Percentiles rank a stretch among this genome's conserved stretches.
Conservation (phyloP, 2,888 invertebrate genomes). For the Idaea aversata region DNA sequence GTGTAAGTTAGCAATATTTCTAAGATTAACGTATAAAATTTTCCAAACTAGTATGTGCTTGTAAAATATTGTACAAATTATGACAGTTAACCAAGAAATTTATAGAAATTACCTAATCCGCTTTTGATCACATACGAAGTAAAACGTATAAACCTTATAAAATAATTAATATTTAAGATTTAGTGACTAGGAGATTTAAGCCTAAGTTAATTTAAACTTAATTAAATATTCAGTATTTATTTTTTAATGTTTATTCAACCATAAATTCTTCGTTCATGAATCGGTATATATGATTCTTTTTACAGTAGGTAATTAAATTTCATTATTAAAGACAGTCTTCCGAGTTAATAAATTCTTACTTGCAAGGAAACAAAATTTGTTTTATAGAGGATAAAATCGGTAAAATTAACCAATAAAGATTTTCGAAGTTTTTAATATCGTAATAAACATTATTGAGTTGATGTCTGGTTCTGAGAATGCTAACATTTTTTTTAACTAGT, state of each 20-base stretch:
- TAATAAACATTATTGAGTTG: neutral
- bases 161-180: neutral
- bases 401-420: neutral
- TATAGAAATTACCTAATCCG: conserved; percentile 11
- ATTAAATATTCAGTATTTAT: too few relatives aligned
- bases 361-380: neutral
- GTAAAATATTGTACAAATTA: neutral
- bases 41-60: conserved; percentile 4
- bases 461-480: neutral
- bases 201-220: too few relatives aligned
- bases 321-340: too few relatives aligned
- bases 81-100: conserved; percentile 4
- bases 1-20: neutral
- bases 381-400: neutral
- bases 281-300: too few relatives aligned
- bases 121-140: neutral
- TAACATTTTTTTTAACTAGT: too few relatives aligned
- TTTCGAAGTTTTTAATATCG: neutral
- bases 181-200: neutral
- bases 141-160: neutral
- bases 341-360: neutral
- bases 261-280: too few relatives aligned
- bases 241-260: too few relatives aligned
- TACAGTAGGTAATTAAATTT: too few relatives aligned
- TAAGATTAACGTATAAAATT: neutral